A percentile compares a stretch with the other conserved stretches of the same genome.
phyloP scores from a whole-genome alignment of 2,888 invertebrate species.

The Drosophila lutescens region DNA sequence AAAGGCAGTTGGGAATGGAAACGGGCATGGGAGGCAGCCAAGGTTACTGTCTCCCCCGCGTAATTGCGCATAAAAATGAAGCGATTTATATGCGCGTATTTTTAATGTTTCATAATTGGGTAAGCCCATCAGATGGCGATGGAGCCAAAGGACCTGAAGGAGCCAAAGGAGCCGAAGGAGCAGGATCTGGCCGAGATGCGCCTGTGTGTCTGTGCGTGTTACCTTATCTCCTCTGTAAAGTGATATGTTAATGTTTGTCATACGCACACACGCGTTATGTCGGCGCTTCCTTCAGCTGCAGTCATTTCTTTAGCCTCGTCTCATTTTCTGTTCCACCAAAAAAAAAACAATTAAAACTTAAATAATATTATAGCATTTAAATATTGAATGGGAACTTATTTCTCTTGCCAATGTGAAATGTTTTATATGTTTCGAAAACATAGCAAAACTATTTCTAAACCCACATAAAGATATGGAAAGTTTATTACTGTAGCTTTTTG shows the following conservation, averaged over 20 bases:
- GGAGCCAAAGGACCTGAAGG: neutral
- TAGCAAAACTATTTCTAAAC: too few species aligned
- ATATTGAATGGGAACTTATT: neutral
- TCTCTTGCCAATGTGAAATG: too few species aligned
- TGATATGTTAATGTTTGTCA: constrained; percentile 41
- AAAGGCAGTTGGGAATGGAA: neutral
- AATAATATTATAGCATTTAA: neutral
- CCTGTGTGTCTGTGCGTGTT: constrained; percentile 1
- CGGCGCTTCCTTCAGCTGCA: neutral
- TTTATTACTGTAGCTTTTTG: too few species aligned
- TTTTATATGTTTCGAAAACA: too few species aligned
- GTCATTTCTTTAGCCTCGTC: neutral
- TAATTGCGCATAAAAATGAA: constrained; percentile 76
- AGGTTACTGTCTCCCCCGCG: constrained; percentile 40
- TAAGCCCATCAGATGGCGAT: constrained; percentile 47
- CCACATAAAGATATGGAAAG: too few species aligned
- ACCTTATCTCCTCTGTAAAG: constrained; percentile 14
- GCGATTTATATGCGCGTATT: constrained; percentile 79
- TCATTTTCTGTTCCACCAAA: neutral
- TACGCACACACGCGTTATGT: constrained; percentile 1
- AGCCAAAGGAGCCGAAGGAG: neutral
- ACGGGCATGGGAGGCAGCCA: constrained; percentile 10
- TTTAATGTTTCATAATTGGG: constrained; percentile 77
- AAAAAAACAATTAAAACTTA: constrained; percentile 1
- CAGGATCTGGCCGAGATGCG: constrained; percentile 5